Evolutionary conservation across 2,113 vertebrate species (phyloP), one percentile per base, ranked within the genome.

Genomic region (Clarias macrocephalus): DNA sequence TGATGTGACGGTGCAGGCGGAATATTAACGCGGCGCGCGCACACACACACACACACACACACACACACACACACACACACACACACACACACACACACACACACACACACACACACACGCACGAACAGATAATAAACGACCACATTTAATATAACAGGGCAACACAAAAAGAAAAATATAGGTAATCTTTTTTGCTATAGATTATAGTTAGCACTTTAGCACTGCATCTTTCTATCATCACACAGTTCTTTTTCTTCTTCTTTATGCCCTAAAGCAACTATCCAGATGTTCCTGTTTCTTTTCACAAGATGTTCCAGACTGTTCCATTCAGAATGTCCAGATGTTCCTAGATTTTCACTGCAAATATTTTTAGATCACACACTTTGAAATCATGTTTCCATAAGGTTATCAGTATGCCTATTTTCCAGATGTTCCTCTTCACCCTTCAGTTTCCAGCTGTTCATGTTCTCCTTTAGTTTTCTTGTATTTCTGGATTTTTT

Each of bases 11-110:
- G 77, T 3, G 18, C 77, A 33, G 77, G 54, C 28, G 0, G n/a
- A 80, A 80, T 80, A 59, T 80, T 80, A 30, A 33, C 15, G 66
- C 63, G 25, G 6, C n/a, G 28, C 2, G 13, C 2, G 13, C 65
- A 30, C n/a, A 68, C 65, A 68, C 25, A 63, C 60, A 63, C 60
- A 63, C 48, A 16, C 73, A 76, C 70, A 72, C 70, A 72, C 70
- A 42, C 70, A 73, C 70, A 72, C 33, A 73, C 70, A 73, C 70
- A 73, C 70, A 42, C 70, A 76, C 73, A 76, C 42, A 79, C n/a
- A 79, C 23, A 56, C 73, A 76, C 73, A 76, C 37, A 76, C 73
- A 76, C 75, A 77, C 48, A 52, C 73, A 79, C 9, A 57, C 66
- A 33, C 66, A n/a, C 23, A 37, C 37, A 37, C 37, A 37, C 65